Percentiles rank a stretch among this genome's conserved stretches.
Evolutionary conservation across 2,797 vertebrate species (phyloP).

Genomic region (Crocidura indochinensis): DNA sequence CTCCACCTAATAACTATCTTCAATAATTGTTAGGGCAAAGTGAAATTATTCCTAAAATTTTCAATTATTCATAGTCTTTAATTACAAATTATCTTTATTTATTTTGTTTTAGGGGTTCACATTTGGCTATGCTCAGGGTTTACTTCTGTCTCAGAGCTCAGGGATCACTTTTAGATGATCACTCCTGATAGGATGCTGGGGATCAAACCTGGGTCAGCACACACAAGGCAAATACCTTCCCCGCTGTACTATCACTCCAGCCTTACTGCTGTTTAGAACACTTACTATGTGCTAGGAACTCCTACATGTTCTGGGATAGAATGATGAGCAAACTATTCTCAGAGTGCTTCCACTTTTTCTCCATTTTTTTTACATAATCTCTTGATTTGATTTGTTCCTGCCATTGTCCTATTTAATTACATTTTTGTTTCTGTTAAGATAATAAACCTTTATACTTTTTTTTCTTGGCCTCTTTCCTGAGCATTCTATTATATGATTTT

Average conservation of each 20-base stretch:
- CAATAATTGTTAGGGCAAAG: slow-evolving; percentile 33
- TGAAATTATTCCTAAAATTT: slow-evolving; percentile 26
- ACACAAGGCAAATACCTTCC: too few relatives aligned
- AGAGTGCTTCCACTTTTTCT: neutral
- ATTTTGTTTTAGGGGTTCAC: too few relatives aligned
- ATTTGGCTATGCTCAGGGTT: too few relatives aligned
- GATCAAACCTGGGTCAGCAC: too few relatives aligned
- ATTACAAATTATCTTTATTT: neutral
- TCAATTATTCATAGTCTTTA: slow-evolving; percentile 32
- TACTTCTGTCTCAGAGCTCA: too few relatives aligned
- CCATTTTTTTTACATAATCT: neutral
- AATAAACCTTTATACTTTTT: neutral
- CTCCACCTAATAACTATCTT: slow-evolving; percentile 4
- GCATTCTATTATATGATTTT: slow-evolving; percentile 33
- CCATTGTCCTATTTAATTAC: slow-evolving; percentile 55
- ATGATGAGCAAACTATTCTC: slow-evolving; percentile 37
- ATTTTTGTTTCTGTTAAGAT: slow-evolving; percentile 38
- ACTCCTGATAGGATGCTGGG: too few relatives aligned
- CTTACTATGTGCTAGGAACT: neutral
- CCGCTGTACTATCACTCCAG: too few relatives aligned
- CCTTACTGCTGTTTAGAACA: neutral
- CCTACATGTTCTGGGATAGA: neutral
- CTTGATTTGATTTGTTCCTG: slow-evolving; percentile 35
- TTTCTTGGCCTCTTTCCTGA: slow-evolving; percentile 39
- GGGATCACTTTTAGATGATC: too few relatives aligned